A percentile compares a stretch with the other conserved stretches of the same genome.
Evolutionary conservation across 1,140 invertebrate genomes (phyloP).

Genomic region (Lithobius niger): DNA sequence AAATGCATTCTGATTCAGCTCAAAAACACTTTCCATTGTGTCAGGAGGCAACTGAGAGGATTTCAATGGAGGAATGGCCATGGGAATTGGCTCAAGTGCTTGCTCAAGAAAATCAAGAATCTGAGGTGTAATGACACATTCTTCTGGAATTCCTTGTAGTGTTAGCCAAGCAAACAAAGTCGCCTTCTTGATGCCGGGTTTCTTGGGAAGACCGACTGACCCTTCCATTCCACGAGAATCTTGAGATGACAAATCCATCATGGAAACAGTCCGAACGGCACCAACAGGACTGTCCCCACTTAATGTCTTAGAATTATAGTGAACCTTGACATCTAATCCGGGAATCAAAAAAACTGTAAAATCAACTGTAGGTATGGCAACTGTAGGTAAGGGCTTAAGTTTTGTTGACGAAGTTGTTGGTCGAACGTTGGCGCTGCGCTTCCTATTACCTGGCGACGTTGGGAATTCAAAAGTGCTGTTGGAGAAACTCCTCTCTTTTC

Average conservation of each 20-base stretch:
- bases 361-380: conserved; percentile 48
- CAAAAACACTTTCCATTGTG: conserved; percentile 18
- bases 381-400: conserved; percentile 27
- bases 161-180: conserved; percentile 91
- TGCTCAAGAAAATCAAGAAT: conserved; percentile 90
- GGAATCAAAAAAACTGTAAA: conserved; percentile 89
- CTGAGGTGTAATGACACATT: conserved; percentile 87
- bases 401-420: conserved; percentile 23
- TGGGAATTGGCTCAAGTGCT: conserved; percentile 71
- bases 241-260: not conserved
- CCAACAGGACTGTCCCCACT: not conserved
- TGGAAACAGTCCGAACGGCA: not conserved
- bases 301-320: conserved; percentile 25
- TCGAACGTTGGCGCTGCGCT: conserved; percentile 18
- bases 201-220: conserved; percentile 2
- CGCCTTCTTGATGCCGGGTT: conserved; percentile 63
- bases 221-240: not conserved
- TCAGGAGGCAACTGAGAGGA: not conserved
- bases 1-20: conserved; percentile 29
- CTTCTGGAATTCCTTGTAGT: conserved; percentile 86
- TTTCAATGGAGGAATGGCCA: conserved; percentile 6
- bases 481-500: conserved; percentile 46
- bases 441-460: conserved; percentile 20
- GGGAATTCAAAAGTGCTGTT: conserved; percentile 52
- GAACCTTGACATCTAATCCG: conserved; percentile 73